Percentiles rank a stretch among this genome's conserved stretches.
phyloP scores from a whole-genome alignment of 1,140 invertebrate genomes.

The Chironomus striatipennis region DNA sequence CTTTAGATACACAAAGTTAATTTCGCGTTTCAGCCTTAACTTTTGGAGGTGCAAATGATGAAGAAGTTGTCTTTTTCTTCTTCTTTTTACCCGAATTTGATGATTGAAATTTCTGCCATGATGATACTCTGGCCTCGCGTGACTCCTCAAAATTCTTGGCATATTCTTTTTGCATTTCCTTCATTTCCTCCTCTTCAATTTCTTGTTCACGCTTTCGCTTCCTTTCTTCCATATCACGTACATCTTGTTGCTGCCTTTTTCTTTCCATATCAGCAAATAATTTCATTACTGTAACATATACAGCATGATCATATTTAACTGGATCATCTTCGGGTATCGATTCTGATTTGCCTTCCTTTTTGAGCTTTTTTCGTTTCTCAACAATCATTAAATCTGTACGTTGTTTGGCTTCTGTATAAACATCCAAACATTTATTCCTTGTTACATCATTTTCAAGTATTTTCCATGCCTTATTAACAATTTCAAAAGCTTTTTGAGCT shows the following conservation, averaged over 20 bases:
- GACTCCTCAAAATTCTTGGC: slow-evolving; percentile 98
- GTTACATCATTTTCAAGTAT: slow-evolving; percentile 92
- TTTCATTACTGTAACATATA: slow-evolving; percentile 98
- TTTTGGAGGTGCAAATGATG: slow-evolving; percentile 86
- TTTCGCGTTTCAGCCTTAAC: slow-evolving; percentile 92
- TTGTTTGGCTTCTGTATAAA: slow-evolving; percentile 94
- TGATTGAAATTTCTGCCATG: slow-evolving; percentile 89
- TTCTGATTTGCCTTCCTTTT: slow-evolving; percentile 78
- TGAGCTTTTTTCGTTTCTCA: slow-evolving; percentile 90
- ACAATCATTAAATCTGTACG: slow-evolving; percentile 83
- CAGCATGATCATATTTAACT: slow-evolving; percentile 83
- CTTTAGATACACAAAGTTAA: neutral
- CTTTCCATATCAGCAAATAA: slow-evolving; percentile 95
- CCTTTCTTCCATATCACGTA: slow-evolving; percentile 84
- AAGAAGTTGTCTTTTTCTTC: slow-evolving; percentile 55
- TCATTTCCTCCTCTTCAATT: slow-evolving; percentile 83
- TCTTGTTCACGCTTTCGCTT: slow-evolving; percentile 93
- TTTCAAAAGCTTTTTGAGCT: slow-evolving; percentile 90
- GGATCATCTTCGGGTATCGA: slow-evolving; percentile 92
- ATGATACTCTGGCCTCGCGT: slow-evolving; percentile 84
- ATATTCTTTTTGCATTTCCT: slow-evolving; percentile 87
- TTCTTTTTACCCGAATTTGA: slow-evolving; percentile 64
- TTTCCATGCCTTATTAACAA: slow-evolving; percentile 95
- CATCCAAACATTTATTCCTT: slow-evolving; percentile 87
- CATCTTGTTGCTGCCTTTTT: slow-evolving; percentile 73